These are phyloP conservation scores for Ctenosaura bakeri DNA, from an alignment of 2,797 vertebrate genomes.

Conservation along the genomic window DNA sequence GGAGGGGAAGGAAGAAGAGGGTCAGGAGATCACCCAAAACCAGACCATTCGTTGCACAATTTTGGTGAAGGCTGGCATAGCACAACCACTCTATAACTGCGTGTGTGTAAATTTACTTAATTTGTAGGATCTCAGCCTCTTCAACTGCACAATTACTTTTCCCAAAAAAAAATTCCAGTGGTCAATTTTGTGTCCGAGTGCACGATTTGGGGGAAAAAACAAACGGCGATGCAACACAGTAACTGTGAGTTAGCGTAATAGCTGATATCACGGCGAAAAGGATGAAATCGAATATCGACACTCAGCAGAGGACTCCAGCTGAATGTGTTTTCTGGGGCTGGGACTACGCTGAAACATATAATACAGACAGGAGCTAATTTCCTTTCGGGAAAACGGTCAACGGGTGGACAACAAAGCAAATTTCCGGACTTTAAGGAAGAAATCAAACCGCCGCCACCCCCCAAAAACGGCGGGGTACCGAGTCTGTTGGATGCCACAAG, in stretches of 20 bases:
- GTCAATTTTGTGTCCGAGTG: not conserved
- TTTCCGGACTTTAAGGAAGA: not conserved
- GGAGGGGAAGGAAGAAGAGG: rapidly evolving
- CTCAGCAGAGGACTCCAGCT: slow-evolving; percentile 59
- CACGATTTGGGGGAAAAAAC: too few species aligned
- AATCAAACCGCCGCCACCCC: not conserved
- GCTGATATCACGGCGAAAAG: slow-evolving; percentile 47
- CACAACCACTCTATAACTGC: too few species aligned
- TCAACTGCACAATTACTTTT: too few species aligned
- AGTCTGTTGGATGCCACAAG: slow-evolving; percentile 22
- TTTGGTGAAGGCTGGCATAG: too few species aligned
- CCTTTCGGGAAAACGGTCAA: slow-evolving; percentile 62
- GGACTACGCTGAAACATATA: slow-evolving; percentile 46
- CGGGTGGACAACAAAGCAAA: rapidly evolving
- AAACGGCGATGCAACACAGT: not conserved
- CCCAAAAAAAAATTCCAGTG: not conserved
- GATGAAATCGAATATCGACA: slow-evolving; percentile 42
- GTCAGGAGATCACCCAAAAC: not conserved
- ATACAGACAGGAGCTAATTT: slow-evolving; percentile 58
- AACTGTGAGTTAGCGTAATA: slow-evolving; percentile 32
- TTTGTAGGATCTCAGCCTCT: too few species aligned
- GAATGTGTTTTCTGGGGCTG: slow-evolving; percentile 37
- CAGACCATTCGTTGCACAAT: not conserved
- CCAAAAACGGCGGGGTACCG: not conserved
- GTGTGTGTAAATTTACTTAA: too few species aligned